Evolutionary conservation across 2,797 vertebrate genomes (phyloP).

Genomic region (Halcyon smyrnensis): DNA sequence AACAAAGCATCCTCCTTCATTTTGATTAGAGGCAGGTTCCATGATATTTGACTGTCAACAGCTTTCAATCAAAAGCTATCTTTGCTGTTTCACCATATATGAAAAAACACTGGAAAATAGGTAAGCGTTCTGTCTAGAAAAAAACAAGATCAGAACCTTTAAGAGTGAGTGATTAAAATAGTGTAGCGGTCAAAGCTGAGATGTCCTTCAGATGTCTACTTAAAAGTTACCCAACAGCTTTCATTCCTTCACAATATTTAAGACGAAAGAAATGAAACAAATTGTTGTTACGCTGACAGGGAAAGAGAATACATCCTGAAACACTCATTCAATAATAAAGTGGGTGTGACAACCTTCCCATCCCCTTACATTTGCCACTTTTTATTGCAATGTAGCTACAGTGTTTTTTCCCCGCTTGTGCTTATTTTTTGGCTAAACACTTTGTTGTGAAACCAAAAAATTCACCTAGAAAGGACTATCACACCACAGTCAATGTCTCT

Average conservation of each 20-base stretch:
- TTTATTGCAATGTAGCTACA: background rate
- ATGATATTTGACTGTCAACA: background rate
- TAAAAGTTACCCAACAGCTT: background rate
- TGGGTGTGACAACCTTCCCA: background rate
- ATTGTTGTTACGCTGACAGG: background rate
- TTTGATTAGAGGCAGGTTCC: background rate
- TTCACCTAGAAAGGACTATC: background rate
- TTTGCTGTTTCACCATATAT: background rate
- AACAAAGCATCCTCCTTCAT: background rate
- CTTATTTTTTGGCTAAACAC: background rate
- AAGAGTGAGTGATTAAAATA: background rate
- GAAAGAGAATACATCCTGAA: background rate
- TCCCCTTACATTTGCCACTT: background rate
- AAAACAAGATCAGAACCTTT: background rate
- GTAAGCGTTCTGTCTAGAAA: background rate
- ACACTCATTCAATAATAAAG: background rate
- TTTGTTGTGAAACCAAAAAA: background rate
- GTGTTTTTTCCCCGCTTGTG: background rate
- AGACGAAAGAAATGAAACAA: background rate
- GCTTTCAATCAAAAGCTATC: background rate
- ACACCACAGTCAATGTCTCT: background rate
- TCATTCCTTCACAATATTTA: background rate
- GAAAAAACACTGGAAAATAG: background rate
- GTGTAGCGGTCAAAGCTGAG: background rate
- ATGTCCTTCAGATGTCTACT: background rate